Base-by-base conservation (phyloP, 2,888 invertebrate genomes). In the Strigamia crassipes region DNA sequence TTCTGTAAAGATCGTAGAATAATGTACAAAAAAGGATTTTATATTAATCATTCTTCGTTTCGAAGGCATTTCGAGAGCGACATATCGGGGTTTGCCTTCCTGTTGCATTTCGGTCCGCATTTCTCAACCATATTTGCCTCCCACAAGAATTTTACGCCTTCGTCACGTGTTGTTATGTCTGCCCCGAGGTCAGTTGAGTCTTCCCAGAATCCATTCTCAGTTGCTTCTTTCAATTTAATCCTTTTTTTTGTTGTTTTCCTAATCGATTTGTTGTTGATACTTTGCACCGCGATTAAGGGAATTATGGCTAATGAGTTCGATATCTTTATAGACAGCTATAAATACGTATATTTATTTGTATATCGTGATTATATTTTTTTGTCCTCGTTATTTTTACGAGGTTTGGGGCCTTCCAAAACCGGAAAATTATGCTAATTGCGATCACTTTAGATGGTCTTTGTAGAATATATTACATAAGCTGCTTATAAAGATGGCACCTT, bases 71-170 rank as follows among this genome's bases (percentile, higher is more conserved):
- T 31, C 31, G 2, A 12, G 8, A 27, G 23, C 73, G 23, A 61
- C 6, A 61, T 23, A 10, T 27, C 15, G 23, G 73, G 73, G 73
- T n/a, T 73, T 73, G 73, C 31, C 31, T 73, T 73, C 73, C 73
- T 23, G 73, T 73, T 73, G 31, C 73, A 73, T 23, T 51, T 51
- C 18, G 51, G 66, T 31, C 66, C 27, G 66, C 73, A 73, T 73
- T 73, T 73, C 73, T 73, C 27, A 73, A 73, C 73, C 73, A 73
- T 73, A 73, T 73, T 73, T 73, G 73, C 73, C 73, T 73, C 73
- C 73, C 27, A 73, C 73, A 73, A 31, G 5, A 73, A 73, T 73
- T 31, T 73, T 73, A 31, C 73, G 73, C 73, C 73, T 73, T 27
- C 73, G 73, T 73, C 73, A 73, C 31, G 31, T 31, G 73, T 61